Percentiles rank a stretch among this genome's conserved stretches.
phyloP scores from a whole-genome alignment of 2,888 invertebrate genomes.

The Trilocha varians region DNA sequence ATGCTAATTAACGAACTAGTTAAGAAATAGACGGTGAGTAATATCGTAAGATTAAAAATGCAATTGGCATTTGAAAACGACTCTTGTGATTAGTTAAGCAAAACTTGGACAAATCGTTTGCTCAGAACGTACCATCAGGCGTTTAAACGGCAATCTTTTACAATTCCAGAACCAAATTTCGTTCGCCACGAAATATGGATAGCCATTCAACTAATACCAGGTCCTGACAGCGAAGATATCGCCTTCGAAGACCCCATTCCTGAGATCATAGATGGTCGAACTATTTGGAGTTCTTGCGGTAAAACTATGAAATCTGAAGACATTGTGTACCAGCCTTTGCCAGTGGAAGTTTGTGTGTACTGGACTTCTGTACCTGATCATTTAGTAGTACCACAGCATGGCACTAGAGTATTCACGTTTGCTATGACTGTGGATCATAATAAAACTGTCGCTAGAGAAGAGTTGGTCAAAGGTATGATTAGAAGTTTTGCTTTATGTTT shows the following conservation, averaged over 20 bases:
- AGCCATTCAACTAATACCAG: constrained; percentile 54
- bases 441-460: constrained; percentile 54
- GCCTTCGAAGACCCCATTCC: constrained; percentile 46
- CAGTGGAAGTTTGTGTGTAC: constrained; percentile 52
- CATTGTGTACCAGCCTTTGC: constrained; percentile 42
- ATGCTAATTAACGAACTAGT: too few relatives aligned
- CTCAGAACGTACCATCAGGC: too few relatives aligned
- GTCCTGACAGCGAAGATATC: constrained; percentile 51
- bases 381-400: constrained; percentile 58
- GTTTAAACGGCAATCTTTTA: too few relatives aligned
- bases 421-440: constrained; percentile 69
- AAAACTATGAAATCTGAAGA: constrained; percentile 55
- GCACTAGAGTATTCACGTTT: constrained; percentile 62
- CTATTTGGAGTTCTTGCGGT: constrained; percentile 55
- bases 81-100: too few relatives aligned
- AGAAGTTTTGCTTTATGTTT: too few relatives aligned
- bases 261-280: constrained; percentile 46
- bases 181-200: constrained; percentile 62
- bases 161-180: constrained; percentile 56
- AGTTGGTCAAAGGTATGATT: constrained; percentile 53
- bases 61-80: too few relatives aligned
- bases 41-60: too few relatives aligned
- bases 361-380: constrained; percentile 67
- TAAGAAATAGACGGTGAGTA: too few relatives aligned
- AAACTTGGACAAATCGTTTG: too few relatives aligned